Base-by-base conservation (phyloP, 2,797 vertebrate genomes). In the Poliocrania exsul region DNA sequence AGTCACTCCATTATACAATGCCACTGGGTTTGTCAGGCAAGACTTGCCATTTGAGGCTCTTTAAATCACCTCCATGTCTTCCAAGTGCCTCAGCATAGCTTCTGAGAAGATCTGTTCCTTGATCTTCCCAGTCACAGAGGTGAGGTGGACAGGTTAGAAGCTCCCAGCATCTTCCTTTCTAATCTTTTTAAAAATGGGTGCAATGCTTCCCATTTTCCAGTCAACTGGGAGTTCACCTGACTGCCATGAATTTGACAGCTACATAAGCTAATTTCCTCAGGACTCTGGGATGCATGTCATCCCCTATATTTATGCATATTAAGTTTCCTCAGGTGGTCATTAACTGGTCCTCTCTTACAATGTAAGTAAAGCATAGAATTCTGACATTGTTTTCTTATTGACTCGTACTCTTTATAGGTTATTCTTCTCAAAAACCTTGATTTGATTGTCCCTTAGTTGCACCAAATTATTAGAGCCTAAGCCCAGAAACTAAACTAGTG, bases 81-180 rank as follows among this genome's bases (percentile, higher is more conserved):
- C 18, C 57, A 26, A 16, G 12, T 57, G n/a, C 25, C 13, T 51
- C n/a, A 18, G 24, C 19, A 16, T 8, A 62, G 16, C 19, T 80
- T 67, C 42, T 50, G 14, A 20, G 20, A 46, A 6, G 2, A 50
- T 23, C 24, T 31, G 24, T 23, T 50, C 35, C n/a, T 28, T 38
- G 28, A 9, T 56, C 24, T 80, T 90, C 13, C 31, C 21, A 51
- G 17, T 23, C 35, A 49, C 16, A 37, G 18, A 58, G 7, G n/a
- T 61, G 19, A 29, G 8, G 6, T 16, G 40, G 38, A 60, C 18
- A 67, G 28, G 9, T 23, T 0, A 0, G n/a, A 50, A 38, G 24
- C 33, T 38, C 28, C n/a, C 19, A 50, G 20, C 4, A 2, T 44
- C 14, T 15, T 25, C 24, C 3, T 18, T 62, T 62, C 14, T 26